Base-by-base conservation (phyloP, 2,797 vertebrate species). In the Mastacembelus armatus region DNA sequence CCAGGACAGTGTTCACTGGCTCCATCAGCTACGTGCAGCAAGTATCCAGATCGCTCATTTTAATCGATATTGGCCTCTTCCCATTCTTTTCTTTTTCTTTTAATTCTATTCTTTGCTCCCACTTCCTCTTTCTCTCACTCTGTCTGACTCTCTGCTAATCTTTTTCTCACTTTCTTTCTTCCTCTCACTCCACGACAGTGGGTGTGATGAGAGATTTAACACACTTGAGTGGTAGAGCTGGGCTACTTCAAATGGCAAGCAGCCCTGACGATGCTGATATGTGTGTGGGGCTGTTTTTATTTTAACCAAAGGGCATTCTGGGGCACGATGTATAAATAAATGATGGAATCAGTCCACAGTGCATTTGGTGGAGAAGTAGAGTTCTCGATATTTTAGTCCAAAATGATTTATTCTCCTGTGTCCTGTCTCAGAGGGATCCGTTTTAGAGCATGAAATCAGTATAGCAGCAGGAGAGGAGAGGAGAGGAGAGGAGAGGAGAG, bases 251-350 rank as follows among this genome's bases (percentile, higher is more conserved):
- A 85, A 80, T 60, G 69, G 78, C 49, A 71, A 77, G 66, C 52
- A 71, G 58, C 57, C 61, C 69, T 73, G 56, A 82, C 76, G 71
- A 32, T 14, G 10, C 39, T 50, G 32, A 61, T 54, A 26, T 52
- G 71, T 39, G 51, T 19, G 8, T 27, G 33, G 33, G 10, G 24
- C 29, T 50, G 36, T 16, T 44, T 52, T 35, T 35, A 35, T 44
- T 45, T 32, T 38, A 32, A 57, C 54, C 63, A 26, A 81, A 80
- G 85, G 84, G 74, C 79, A 74, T 74, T 78, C 63, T 79, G 71
- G 85, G 78, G 55, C 74, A 79, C 6, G 12, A 26, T 49, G 54
- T 77, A 87, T 91, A 85, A 91, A 90, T 91, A 88, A 90, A 89
- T 88, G 35, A 92, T 88, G 78, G 60, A 72, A 86, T 88, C 68